A percentile compares a stretch with the other conserved stretches of the same genome.
phyloP scores from a whole-genome alignment of 2,797 vertebrate species.

The Cuculus canorus region DNA sequence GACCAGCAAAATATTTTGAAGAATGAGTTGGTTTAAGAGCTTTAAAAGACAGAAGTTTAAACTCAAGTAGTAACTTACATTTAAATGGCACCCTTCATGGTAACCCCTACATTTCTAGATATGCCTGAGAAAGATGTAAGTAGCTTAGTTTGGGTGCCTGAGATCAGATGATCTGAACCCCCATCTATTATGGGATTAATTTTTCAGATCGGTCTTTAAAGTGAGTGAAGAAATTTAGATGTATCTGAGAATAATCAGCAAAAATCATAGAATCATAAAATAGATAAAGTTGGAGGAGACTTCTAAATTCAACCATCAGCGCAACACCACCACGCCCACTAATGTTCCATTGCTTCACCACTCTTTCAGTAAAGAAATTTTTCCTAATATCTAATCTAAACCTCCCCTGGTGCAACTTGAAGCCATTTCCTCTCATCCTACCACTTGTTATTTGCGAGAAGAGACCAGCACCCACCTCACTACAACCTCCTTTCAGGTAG shows the following conservation, averaged over 20 bases:
- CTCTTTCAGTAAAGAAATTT: too few species aligned
- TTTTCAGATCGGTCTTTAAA: background rate
- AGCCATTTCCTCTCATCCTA: too few species aligned
- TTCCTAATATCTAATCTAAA: too few species aligned
- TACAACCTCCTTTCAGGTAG: too few species aligned
- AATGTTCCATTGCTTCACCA: too few species aligned
- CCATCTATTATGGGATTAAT: background rate
- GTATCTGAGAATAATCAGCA: background rate
- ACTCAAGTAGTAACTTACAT: background rate
- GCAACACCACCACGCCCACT: too few species aligned
- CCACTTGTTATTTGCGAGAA: too few species aligned
- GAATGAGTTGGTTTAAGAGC: background rate
- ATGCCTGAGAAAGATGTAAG: background rate
- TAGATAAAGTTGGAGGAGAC: too few species aligned
- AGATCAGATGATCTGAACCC: background rate
- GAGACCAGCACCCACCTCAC: too few species aligned
- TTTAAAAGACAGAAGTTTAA: background rate
- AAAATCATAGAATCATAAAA: background rate
- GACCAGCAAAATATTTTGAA: background rate
- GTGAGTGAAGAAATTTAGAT: background rate
- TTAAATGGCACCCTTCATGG: background rate
- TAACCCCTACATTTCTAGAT: background rate
- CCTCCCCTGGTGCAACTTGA: too few species aligned
- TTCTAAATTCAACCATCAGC: too few species aligned
- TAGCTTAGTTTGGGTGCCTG: background rate